Evolutionary conservation across 1,140 invertebrate species (phyloP).

Genomic region (Micrasema minimum): DNA sequence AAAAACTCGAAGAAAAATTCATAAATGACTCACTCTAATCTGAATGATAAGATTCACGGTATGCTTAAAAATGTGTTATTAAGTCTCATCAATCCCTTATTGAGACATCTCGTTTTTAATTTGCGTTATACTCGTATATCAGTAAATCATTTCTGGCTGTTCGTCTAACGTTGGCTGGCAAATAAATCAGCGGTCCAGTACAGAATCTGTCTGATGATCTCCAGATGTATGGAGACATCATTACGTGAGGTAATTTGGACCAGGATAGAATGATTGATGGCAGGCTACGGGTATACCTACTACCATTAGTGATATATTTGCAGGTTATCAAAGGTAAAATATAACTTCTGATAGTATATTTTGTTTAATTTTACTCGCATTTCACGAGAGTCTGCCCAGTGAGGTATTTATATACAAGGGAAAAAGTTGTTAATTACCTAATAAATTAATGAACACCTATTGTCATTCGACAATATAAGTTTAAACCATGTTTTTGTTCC

Average conservation of each 20-base stretch:
- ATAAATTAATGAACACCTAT: no score
- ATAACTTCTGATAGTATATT: no score
- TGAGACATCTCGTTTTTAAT: not conserved
- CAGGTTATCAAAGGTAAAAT: no score
- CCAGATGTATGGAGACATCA: constrained; percentile 3
- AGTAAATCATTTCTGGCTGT: constrained; percentile 2
- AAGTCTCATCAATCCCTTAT: not conserved
- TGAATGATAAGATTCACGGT: not conserved
- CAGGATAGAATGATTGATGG: constrained; percentile 15
- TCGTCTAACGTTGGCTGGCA: not conserved
- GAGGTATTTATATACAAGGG: not conserved
- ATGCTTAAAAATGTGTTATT: not conserved
- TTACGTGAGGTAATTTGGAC: constrained; percentile 4
- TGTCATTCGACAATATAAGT: no score
- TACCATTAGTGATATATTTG: not conserved
- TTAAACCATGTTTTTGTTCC: no score
- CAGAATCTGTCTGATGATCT: constrained; percentile 10
- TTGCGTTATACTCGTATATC: not conserved
- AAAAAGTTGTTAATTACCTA: no score
- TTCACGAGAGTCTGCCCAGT: not conserved
- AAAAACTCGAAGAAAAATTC: not conserved
- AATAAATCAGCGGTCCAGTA: constrained; percentile 4
- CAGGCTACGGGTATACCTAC: no score
- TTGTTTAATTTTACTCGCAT: no score
- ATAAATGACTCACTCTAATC: not conserved